These are phyloP conservation scores for Crossocerus cetratus DNA, from an alignment of 2,888 invertebrate species.

Conservation along the genomic window DNA sequence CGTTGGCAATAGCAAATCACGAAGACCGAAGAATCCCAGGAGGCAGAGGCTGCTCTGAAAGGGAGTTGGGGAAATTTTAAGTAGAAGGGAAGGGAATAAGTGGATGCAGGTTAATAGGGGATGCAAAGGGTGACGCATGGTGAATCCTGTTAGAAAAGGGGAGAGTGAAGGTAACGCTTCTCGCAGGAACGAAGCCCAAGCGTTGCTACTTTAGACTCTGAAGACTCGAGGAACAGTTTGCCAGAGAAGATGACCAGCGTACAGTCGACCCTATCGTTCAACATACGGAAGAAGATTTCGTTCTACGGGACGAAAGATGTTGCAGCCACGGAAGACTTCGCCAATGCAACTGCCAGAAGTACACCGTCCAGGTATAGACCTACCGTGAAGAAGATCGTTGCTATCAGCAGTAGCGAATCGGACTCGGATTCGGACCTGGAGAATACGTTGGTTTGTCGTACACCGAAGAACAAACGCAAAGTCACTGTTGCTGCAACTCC, in stretches of 20 bases:
- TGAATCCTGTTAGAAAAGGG: not conserved
- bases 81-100: not conserved
- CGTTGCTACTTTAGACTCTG: too few species aligned
- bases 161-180: not conserved
- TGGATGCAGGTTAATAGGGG: not conserved
- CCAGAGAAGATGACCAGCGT: conserved; percentile 68
- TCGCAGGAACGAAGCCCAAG: not conserved
- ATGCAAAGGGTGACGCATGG: conserved; percentile 2
- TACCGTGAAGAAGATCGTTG: conserved; percentile 69
- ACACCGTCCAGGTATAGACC: conserved; percentile 62
- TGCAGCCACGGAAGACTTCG: conserved; percentile 60
- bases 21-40: not conserved
- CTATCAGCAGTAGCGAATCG: conserved; percentile 71
- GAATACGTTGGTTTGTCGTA: conserved; percentile 43
- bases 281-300: conserved; percentile 77
- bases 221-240: not conserved
- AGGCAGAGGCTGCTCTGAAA: not conserved
- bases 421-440: conserved; percentile 70
- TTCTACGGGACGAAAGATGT: conserved; percentile 67
- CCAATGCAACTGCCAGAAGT: conserved; percentile 59
- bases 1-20: not conserved
- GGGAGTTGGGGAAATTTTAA: not conserved
- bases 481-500: conserved; percentile 33
- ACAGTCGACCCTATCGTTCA: conserved; percentile 79
- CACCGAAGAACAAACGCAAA: conserved; percentile 4